Base-by-base conservation (phyloP, 1,140 invertebrate species). In the Reticulitermes speratus region DNA sequence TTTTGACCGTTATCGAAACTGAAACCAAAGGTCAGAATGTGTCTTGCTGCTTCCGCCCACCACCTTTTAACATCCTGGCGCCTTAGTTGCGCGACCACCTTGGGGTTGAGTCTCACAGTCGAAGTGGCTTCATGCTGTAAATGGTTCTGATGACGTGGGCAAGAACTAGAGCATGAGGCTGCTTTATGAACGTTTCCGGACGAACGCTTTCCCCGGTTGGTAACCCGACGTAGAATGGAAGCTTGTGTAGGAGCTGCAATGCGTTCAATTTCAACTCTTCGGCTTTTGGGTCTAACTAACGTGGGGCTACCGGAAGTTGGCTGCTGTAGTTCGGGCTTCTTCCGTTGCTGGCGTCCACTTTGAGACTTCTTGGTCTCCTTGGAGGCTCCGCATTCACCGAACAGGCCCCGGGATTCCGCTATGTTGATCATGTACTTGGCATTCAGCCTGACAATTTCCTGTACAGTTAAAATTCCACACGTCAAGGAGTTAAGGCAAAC, bases 401-500 rank as follows among this genome's bases (percentile, higher is more conserved):
- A 96, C 84, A 96, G 90, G 0, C 95, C 95, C 86, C 95, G 92
- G 45, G 94, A 92, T 90, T 96, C 96, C 2, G 96, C 96, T 89
- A 96, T 95, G 87, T 95, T 93, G 75, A 96, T 96, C 92, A 96
- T 95, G 88, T 95, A 96, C 90, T 96, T 94, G 19, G 95, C 95
- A 90, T 96, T 94, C 86, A 96, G 92, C 19, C 94, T 92, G 69
- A 94, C 95, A 87, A 96, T 92, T 88, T 95, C 92, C 91, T 94
- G 90, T 23, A 9, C 25, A 30, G 25, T n/a, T 19, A 9, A 75
- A 30, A n/a, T 30, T 3, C 1, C 25, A 30, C 25, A 8, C 0
- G n/a, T 75, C n/a, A 75, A 25, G 25, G 14, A 75, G 55, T 23
- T 59, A 23, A 3, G 2, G 38, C 38, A 38, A 38, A 38, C 38